These are phyloP conservation scores for Amphiprion percula DNA, from an alignment of 2,113 vertebrate species.

Conservation along the genomic window DNA sequence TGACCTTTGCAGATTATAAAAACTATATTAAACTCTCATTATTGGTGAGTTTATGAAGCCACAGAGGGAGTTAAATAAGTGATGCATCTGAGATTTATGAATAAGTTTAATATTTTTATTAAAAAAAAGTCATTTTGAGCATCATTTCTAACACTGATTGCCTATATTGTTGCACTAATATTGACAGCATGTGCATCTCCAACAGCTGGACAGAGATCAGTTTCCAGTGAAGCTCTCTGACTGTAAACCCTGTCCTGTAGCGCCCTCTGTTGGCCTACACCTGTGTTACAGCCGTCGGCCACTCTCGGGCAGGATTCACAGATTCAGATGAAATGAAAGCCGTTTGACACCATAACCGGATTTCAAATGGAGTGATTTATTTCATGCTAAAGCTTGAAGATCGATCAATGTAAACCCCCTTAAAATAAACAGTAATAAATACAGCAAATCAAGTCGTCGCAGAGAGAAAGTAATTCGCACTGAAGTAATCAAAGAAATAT, in stretches of 20 bases:
- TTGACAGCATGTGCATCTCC: not conserved
- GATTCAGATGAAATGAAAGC: not conserved
- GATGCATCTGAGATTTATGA: too few relatives aligned
- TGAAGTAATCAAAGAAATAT: conserved; percentile 52
- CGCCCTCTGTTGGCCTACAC: conserved; percentile 71
- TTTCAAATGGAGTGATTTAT: conserved; percentile 77
- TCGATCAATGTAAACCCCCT: conserved; percentile 59
- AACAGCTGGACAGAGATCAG: not conserved
- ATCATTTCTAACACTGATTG: too few relatives aligned
- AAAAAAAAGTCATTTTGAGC: too few relatives aligned
- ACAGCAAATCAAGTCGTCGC: conserved; percentile 61
- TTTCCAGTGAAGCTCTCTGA: rapidly evolving
- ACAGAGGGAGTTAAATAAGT: too few relatives aligned
- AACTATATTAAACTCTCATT: too few relatives aligned
- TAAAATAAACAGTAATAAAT: conserved; percentile 71
- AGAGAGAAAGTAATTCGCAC: conserved; percentile 59
- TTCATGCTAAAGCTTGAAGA: conserved; percentile 78
- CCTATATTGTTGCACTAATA: not conserved
- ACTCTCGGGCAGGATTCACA: not conserved
- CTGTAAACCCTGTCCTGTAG: conserved; percentile 49
- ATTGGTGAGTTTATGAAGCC: too few relatives aligned
- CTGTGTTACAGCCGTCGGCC: not conserved
- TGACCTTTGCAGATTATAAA: too few relatives aligned
- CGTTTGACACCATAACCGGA: not conserved
- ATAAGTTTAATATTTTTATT: too few relatives aligned